phyloP scores from a whole-genome alignment of 2,113 vertebrate genomes.

The Alces alces region DNA sequence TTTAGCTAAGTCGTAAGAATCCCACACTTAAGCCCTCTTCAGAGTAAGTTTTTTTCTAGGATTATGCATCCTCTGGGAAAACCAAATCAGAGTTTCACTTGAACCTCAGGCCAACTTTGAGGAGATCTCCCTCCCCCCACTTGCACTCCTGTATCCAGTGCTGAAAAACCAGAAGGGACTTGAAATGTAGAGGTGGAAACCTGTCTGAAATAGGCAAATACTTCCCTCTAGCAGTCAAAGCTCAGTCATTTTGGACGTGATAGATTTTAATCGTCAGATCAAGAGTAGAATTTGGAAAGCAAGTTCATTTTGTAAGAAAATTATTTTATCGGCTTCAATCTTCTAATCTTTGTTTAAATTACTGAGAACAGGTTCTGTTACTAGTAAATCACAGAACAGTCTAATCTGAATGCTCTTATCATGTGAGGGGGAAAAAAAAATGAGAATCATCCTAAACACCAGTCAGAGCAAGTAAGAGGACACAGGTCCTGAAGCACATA shows the following conservation, averaged over 20 bases:
- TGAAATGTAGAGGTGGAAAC: not conserved
- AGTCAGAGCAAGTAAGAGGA: not conserved
- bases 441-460: not conserved
- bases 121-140: not conserved
- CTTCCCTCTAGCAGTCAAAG: not conserved
- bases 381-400: not conserved
- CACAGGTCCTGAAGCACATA: not conserved
- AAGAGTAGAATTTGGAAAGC: not conserved
- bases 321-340: not conserved
- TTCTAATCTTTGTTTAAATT: not conserved
- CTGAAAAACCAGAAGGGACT: not conserved
- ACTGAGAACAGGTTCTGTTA: not conserved
- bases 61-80: not conserved
- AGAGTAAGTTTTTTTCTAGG: not conserved
- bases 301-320: constrained; percentile 17
- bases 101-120: not conserved
- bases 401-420: not conserved
- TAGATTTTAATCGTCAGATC: constrained; percentile 14
- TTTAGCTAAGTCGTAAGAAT: constrained; percentile 24
- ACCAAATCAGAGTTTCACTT: not conserved
- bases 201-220: not conserved
- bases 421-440: not conserved
- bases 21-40: not conserved
- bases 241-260: not conserved
- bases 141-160: not conserved